Evolutionary conservation across 2,888 invertebrate species (phyloP), one percentile per base, ranked within the genome.

Genomic region (Perizoma flavofasciatum): DNA sequence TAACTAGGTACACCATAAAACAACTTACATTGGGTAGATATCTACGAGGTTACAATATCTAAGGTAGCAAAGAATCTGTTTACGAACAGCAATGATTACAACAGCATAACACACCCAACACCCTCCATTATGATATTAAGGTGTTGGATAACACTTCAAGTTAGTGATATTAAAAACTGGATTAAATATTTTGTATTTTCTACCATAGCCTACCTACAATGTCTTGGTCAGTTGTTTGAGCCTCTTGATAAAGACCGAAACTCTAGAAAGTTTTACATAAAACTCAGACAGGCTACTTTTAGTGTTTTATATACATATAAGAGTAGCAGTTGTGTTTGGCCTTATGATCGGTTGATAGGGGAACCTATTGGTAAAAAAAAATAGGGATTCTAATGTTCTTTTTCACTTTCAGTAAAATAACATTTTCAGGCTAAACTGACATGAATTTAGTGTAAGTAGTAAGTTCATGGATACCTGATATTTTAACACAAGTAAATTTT

Each of bases 61-160:
- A 80, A 72, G 68, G 69, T 74, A 80, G 79, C 78, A 74, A 78
- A 77, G 70, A 68, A 77, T 70, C 75, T 75, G 63, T 72, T 78
- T 79, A 83, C 79, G 78, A 82, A 82, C 77, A 82, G 81, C 77
- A 77, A 78, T 78, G 72, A 77, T 76, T 81, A 83, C 77, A 83
- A 83, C 77, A 79, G 79, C 75, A 78, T 79, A 81, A 82, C 75
- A 78, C 75, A 75, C 73, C 69, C 75, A 78, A 76, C 75, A 73
- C 77, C 77, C 67, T 67, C 72, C 74, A 66, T 73, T 73, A 72
- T 73, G 75, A 74, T 68, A 74, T 70, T 64, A 69, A 67, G 71
- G 69, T 70, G 70, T 71, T 68, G 61, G 63, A 74, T 75, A 75
- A 72, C 70, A 73, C 73, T 73, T 76, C 70, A 70, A 71, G 22